Conservation (phyloP, 2,888 invertebrate genomes). For the Lottia scabra region DNA sequence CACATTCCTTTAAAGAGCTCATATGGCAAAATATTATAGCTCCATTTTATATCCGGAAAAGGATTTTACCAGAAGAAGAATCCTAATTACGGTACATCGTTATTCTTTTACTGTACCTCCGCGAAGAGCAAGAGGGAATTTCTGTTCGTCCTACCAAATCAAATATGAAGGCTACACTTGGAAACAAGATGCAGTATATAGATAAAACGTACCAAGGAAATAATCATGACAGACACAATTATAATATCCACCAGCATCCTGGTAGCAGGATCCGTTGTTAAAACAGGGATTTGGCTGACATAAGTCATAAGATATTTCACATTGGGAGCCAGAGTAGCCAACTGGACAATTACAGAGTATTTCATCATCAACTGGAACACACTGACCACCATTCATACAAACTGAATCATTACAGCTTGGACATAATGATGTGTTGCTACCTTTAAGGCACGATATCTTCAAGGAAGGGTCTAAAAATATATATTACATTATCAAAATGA, state of each 20-base stretch:
- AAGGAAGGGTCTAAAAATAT: neutral
- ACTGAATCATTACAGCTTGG: neutral
- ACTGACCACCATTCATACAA: conserved; percentile 21
- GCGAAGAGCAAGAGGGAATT: too few relatives aligned
- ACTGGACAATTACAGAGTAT: conserved; percentile 34
- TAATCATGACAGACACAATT: conserved; percentile 37
- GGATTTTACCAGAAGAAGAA: too few relatives aligned
- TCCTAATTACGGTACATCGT: too few relatives aligned
- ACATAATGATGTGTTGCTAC: neutral
- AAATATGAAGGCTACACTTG: too few relatives aligned
- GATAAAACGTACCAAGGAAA: neutral
- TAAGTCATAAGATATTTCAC: conserved; percentile 37
- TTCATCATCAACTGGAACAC: neutral
- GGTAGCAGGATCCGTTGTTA: conserved; percentile 38
- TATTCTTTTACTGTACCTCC: too few relatives aligned
- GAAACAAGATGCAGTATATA: too few relatives aligned
- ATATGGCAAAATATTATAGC: too few relatives aligned
- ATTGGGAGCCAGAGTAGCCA: conserved; percentile 35
- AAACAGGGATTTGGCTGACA: conserved; percentile 35
- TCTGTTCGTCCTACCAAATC: too few relatives aligned
- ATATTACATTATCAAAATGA: neutral
- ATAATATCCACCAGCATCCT: conserved; percentile 34
- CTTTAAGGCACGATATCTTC: neutral
- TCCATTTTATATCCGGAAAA: too few relatives aligned
- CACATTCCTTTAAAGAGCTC: too few relatives aligned